Evolutionary conservation across 2,113 vertebrate genomes (phyloP).

Genomic region (Actenoides hombroni): DNA sequence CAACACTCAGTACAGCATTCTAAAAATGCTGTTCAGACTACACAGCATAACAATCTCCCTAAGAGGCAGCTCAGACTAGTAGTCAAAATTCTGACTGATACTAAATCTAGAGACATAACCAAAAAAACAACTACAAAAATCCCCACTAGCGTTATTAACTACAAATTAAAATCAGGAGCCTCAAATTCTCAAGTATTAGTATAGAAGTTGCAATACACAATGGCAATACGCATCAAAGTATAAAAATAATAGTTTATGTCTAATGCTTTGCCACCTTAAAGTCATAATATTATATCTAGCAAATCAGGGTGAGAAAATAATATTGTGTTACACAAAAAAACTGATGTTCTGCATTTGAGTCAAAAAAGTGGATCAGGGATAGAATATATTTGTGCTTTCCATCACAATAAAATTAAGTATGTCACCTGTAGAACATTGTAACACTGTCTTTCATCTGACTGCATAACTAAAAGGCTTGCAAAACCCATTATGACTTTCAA

Average conservation of each 20-base stretch:
- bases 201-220: not conserved
- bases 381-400: not conserved
- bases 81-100: not conserved
- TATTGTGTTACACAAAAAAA: not conserved
- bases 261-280: not conserved
- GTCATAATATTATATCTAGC: not conserved
- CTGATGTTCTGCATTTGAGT: not conserved
- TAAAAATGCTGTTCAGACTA: not conserved
- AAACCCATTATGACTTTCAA: not conserved
- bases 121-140: not conserved
- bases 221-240: not conserved
- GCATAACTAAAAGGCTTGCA: not conserved
- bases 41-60: not conserved
- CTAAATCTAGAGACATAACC: not conserved
- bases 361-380: accelerated
- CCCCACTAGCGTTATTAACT: not conserved
- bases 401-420: not conserved
- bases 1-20: not conserved
- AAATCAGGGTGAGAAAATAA: not conserved
- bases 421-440: not conserved
- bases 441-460: not conserved
- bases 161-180: not conserved
- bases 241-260: not conserved
- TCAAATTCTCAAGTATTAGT: not conserved
- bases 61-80: not conserved